phyloP scores from a whole-genome alignment of 2,113 vertebrate genomes.

The Caracal caracal region DNA sequence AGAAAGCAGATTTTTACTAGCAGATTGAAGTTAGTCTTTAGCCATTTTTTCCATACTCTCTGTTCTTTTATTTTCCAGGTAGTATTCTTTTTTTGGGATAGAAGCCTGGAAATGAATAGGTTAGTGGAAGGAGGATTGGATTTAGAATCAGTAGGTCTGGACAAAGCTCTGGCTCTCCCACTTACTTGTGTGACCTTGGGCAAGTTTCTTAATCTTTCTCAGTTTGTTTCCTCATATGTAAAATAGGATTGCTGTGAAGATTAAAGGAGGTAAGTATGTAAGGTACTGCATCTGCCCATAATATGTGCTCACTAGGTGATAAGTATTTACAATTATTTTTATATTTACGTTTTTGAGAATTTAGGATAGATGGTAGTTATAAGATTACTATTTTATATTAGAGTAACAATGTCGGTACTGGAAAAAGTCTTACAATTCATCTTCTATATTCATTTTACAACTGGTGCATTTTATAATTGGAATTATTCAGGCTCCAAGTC shows the following conservation, averaged over 20 bases:
- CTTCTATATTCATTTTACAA: not conserved
- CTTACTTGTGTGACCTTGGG: not conserved
- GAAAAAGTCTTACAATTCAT: not conserved
- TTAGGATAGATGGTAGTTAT: conserved; percentile 14
- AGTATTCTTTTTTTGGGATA: conserved; percentile 20
- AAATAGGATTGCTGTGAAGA: not conserved
- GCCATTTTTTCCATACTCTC: not conserved
- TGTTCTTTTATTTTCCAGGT: conserved; percentile 30
- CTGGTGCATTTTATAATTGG: not conserved
- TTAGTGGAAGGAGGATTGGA: conserved; percentile 7
- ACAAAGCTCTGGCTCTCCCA: not conserved
- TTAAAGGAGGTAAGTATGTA: not conserved
- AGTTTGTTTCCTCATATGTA: conserved; percentile 35
- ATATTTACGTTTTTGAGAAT: conserved; percentile 40
- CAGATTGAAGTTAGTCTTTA: not conserved
- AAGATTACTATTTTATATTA: not conserved
- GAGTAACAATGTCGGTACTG: not conserved
- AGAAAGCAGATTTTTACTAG: not conserved
- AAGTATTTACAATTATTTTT: conserved; percentile 35
- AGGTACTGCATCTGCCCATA: not conserved
- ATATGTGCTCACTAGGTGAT: not conserved
- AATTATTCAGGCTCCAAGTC: not conserved
- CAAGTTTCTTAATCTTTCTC: not conserved
- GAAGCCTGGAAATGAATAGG: conserved; percentile 23
- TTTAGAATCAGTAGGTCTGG: not conserved